Conservation (phyloP, 1,140 invertebrate genomes). For the Colletes latitarsis region DNA sequence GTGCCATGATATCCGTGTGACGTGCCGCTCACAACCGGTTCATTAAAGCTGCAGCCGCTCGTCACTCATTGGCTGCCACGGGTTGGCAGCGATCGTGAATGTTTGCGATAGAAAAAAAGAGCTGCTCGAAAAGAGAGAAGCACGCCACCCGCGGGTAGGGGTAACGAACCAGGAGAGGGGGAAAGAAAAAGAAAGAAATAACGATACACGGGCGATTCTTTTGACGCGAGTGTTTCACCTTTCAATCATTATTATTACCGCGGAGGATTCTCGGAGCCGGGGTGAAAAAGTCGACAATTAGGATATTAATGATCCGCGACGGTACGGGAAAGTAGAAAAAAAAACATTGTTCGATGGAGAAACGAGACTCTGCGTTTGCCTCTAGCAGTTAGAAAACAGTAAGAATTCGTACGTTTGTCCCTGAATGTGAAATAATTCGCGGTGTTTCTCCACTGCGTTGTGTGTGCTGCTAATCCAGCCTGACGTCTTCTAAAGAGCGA, state of each 20-base stretch:
- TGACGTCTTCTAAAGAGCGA: slow-evolving; percentile 42
- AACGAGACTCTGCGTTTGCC: neutral
- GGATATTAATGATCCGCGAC: slow-evolving; percentile 54
- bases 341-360: too few relatives aligned
- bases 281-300: slow-evolving; percentile 50
- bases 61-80: slow-evolving; percentile 64
- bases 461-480: slow-evolving; percentile 28
- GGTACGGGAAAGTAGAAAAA: slow-evolving; percentile 25
- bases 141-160: too few relatives aligned
- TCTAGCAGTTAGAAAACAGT: too few relatives aligned
- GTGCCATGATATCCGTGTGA: slow-evolving; percentile 64
- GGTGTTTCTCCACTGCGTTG: slow-evolving; percentile 14
- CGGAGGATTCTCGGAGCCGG: neutral
- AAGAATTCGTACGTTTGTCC: neutral
- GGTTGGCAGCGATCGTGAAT: slow-evolving; percentile 50
- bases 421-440: neutral
- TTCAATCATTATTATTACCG: slow-evolving; percentile 58
- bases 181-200: neutral
- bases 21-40: slow-evolving; percentile 67
- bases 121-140: neutral
- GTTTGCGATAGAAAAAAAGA: slow-evolving; percentile 43
- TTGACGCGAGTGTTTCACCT: slow-evolving; percentile 55
- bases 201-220: slow-evolving; percentile 7
- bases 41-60: slow-evolving; percentile 65
- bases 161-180: neutral